phyloP scores from a whole-genome alignment of 2,797 vertebrate species.

The Cryptoblepharus egeriae region DNA sequence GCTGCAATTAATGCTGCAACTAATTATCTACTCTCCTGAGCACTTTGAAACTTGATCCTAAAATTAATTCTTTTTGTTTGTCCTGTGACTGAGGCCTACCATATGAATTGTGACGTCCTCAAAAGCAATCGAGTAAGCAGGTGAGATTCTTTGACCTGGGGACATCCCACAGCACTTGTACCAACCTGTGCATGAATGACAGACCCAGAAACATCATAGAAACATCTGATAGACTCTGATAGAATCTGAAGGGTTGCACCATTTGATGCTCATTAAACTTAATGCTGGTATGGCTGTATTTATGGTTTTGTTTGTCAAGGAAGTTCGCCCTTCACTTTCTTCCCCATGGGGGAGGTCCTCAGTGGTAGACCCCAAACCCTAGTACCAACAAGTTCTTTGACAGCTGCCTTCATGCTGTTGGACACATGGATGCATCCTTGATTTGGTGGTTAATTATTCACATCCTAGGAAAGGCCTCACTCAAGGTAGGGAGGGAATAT shows the following conservation, averaged over 20 bases:
- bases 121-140: neutral
- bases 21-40: conserved; percentile 20
- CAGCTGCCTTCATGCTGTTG: no score
- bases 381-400: no score
- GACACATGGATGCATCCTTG: no score
- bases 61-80: neutral
- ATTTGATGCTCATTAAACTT: conserved; percentile 65
- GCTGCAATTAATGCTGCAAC: conserved; percentile 15
- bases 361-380: no score
- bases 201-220: conserved; percentile 42
- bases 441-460: no score
- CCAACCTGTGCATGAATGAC: conserved; percentile 29
- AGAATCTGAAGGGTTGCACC: conserved; percentile 55
- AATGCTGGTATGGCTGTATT: conserved; percentile 49
- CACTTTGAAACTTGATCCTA: conserved; percentile 1
- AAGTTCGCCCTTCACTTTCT: no score
- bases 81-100: neutral
- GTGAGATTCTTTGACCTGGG: conserved; percentile 35
- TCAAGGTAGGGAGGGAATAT: no score
- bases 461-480: no score
- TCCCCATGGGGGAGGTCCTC: no score
- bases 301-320: no score
- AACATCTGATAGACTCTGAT: conserved; percentile 55
- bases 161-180: conserved; percentile 47
- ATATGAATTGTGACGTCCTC: neutral